Evolutionary conservation across 2,113 vertebrate species (phyloP).

Genomic region (Xenopus borealis): DNA sequence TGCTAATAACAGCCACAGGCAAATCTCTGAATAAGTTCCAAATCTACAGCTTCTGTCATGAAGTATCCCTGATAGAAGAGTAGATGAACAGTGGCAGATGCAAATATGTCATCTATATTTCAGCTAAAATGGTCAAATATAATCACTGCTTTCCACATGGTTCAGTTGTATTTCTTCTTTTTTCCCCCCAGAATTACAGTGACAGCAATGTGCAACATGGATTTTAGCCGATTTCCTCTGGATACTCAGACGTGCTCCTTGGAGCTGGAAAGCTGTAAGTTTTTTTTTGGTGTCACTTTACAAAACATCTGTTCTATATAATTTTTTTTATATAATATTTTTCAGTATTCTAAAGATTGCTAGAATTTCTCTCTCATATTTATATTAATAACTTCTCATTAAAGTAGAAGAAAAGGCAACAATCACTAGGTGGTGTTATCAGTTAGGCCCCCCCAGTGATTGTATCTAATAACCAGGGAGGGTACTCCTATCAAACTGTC

Average conservation of each 20-base stretch:
- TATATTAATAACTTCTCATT: too few relatives aligned
- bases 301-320: too few relatives aligned
- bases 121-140: not conserved
- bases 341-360: too few relatives aligned
- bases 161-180: constrained; percentile 28
- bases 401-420: too few relatives aligned
- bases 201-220: constrained; percentile 96
- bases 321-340: too few relatives aligned
- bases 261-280: constrained; percentile 95
- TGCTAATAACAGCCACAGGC: not conserved
- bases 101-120: not conserved
- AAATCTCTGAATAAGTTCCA: not conserved
- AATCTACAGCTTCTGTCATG: not conserved
- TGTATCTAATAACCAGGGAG: too few relatives aligned
- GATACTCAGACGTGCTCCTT: constrained; percentile 92
- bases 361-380: too few relatives aligned
- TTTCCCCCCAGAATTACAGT: constrained; percentile 80
- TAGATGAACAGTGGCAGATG: not conserved
- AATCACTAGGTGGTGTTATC: too few relatives aligned
- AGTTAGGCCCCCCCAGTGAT: too few relatives aligned
- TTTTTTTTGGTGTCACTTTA: too few relatives aligned
- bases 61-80: not conserved
- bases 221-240: constrained; percentile 93
- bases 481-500: too few relatives aligned
- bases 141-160: not conserved